Evolutionary conservation across 1,140 invertebrate genomes (phyloP), one percentile per base, ranked within the genome.

Genomic region (Lamellibrachia luymesi): DNA sequence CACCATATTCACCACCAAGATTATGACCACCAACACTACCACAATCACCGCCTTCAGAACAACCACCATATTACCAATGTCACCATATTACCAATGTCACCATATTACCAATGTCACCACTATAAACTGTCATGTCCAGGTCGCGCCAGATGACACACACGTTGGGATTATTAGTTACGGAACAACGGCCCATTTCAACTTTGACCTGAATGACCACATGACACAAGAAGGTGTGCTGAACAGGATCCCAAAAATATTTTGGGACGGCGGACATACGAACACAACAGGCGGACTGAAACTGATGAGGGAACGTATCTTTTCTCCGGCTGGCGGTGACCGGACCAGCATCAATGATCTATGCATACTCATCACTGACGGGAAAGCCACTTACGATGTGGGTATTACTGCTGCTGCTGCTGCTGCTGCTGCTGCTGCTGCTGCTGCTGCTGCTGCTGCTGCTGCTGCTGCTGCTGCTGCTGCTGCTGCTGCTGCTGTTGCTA

Each of bases 321-420:
- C 91, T 17, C 13, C 91, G 51, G 52, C 25, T 27, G 49, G 89
- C 64, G 93, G 93, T n/a, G 94, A 92, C 56, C 80, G 94, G 6
- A 17, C 91, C 22, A 91, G 91, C n/a, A 93, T 93, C 8, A 92
- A 92, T 13, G 94, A 94, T 51, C 38, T 95, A 13, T 94, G 93
- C 51, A 92, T 95, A 10, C 92, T 95, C 2, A 92, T 95, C 49
- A 95, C 95, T 0, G 95, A 95, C 80, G 95, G 95, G 2, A 25
- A 56, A 22, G 94, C 95, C 5, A 93, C 95, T 94, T 94, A 95
- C n/a, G 94, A 94, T 52, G 92, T 50, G 90, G 92, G 90, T 56
- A 56, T 13, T 56, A 56, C 52, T 56, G 13, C 52, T 56, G 13
- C 52, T 56, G 13, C 52, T 56, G 13, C 52, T 56, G 52, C 52